Base-by-base conservation (phyloP, 2,888 invertebrate genomes). In the Cylindroiulus punctatus region DNA sequence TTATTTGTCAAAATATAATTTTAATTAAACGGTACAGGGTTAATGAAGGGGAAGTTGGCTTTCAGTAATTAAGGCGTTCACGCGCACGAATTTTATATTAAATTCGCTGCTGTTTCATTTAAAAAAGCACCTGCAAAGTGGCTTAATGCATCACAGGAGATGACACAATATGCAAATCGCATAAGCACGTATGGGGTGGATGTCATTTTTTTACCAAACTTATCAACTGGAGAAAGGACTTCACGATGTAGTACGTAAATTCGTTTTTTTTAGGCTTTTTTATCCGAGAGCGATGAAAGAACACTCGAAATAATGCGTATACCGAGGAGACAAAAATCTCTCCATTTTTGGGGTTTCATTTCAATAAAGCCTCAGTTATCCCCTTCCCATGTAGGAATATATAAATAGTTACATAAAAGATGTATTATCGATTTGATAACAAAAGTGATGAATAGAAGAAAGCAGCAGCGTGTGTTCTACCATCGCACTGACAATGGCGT, bases 381-480 rank as follows among this genome's bases (percentile, higher is more conserved):
- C 76, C 76, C 76, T 76, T 76, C 30, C 76, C 76, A 26, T 14
- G 76, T 30, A 26, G 76, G 76, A 76, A 76, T 76, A 76, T 76
- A 12, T 76, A 22, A 76, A 30, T 14, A 76, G 76, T 76, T 76
- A 76, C 76, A 76, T 76, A 76, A 76, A 76, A 76, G 76, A 30
- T 76, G 76, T 76, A 76, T 76, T 76, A 76, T 76, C 76, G 76
- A 76, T 76, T 76, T 26, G 76, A 10, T 1, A 76, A 76, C 76
- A 76, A 76, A 76, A 76, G 30, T 76, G 76, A 76, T 76, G 76
- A 76, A 76, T 76, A 76, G 76, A 76, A 76, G 76, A 76, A 76
- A 76, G 76, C 76, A 44, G 44, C 44, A 76, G 30, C 76, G 76
- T 76, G 76, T 76, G 76, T 76, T 76, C 76, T 12, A 3, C 26